These are phyloP conservation scores for Hydrolagus affinis DNA, from an alignment of 2,113 vertebrate species.

Conservation along the genomic window DNA sequence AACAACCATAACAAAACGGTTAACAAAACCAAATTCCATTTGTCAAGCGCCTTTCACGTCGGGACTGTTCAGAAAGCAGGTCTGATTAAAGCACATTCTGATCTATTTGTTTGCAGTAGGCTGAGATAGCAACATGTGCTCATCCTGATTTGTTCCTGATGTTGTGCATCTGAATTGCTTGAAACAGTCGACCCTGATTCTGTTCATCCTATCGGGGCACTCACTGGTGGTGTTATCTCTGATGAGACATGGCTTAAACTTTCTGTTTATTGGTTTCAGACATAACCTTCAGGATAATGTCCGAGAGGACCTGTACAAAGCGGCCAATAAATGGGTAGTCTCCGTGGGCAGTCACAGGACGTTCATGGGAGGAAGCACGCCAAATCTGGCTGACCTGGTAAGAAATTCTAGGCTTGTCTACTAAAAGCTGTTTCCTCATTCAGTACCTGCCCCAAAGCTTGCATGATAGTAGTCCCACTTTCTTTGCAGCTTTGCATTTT, in stretches of 20 bases:
- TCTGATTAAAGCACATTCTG: no score
- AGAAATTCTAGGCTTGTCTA: constrained; percentile 34
- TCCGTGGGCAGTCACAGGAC: constrained; percentile 76
- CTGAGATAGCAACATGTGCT: background rate
- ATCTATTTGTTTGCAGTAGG: background rate
- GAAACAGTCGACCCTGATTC: background rate
- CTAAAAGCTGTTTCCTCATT: no score
- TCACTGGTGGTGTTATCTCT: background rate
- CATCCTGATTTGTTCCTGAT: no score
- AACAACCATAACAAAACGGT: no score
- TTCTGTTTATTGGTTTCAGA: constrained; percentile 45
- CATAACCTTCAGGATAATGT: constrained; percentile 80
- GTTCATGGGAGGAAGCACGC: constrained; percentile 83
- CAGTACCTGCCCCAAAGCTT: no score
- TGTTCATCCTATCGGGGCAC: background rate
- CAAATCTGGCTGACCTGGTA: constrained; percentile 92
- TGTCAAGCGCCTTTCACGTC: no score
- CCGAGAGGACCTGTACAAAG: constrained; percentile 81
- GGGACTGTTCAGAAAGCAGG: no score
- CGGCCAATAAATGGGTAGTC: constrained; percentile 77
- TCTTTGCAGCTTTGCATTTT: no score
- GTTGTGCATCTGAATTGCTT: background rate
- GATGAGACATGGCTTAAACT: background rate
- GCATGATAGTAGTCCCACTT: background rate
- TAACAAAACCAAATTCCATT: no score